Base-by-base conservation (phyloP, 2,797 vertebrate species). In the Myotis vivesi region DNA sequence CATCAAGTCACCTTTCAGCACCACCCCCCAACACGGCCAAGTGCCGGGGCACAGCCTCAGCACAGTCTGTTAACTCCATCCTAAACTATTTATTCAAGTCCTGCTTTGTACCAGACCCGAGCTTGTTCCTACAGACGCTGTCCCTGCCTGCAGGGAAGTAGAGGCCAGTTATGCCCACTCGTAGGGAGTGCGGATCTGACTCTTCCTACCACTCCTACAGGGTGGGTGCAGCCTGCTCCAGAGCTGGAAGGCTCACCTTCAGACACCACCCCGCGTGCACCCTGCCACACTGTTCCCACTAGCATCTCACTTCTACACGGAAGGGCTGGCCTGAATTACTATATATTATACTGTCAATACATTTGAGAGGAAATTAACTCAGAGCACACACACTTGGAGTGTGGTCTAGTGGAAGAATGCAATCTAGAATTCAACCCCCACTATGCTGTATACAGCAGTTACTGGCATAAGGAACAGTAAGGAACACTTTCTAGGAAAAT, bases 121-220 rank as follows among this genome's bases (percentile, higher is more conserved):
- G 9, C 68, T 3, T 13, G 22, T 17, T 23, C 80, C 64, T 59
- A 11, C 51, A 23, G n/a, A 36, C 0, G 6, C 57, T 19, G 30
- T 2, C 46, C 68, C 57, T 8, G 9, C 28, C 62, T 4, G 2
- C 8, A 66, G n/a, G 72, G 38, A 64, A 38, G 23, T 8, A n/a
- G 44, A 1, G 38, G 76, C 25, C 51, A 5, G 7, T 22, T 5
- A 1, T 30, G 3, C 4, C n/a, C 17, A 2, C 9, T 22, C 9
- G 4, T 1, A 6, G 0, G 0, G 1, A 2, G 69, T 0, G 49
- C 38, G 59, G 41, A n/a, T 8, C 16, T 0, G 2, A 5, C 16
- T 53, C 9, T 28, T 30, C 7, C 57, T 22, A 6, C 36, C 22
- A 15, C 13, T 28, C 5, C 55, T 8, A 1, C 62, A 64, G 8